These are phyloP conservation scores for Leptinotarsa texana DNA, from an alignment of 1,140 invertebrate species.

Conservation along the genomic window DNA sequence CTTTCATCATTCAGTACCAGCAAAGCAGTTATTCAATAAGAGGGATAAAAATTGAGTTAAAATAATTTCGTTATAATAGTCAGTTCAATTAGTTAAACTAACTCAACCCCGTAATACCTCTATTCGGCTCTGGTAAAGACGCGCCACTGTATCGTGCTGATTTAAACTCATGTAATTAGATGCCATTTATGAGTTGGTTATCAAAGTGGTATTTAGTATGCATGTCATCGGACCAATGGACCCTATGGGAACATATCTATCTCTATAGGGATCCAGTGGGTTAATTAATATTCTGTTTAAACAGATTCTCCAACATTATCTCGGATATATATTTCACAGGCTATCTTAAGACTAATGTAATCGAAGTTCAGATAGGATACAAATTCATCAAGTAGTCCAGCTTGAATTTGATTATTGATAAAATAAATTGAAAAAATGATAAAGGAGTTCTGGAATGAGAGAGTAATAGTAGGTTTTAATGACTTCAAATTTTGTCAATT, in stretches of 20 bases:
- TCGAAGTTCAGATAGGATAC: neutral
- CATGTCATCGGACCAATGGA: constrained; percentile 15
- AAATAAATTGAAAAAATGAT: no score
- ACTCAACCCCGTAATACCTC: no score
- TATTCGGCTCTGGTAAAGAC: no score
- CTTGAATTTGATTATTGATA: no score
- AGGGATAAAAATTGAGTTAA: no score
- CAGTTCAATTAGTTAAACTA: no score
- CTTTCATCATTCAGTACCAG: no score
- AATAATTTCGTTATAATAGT: no score
- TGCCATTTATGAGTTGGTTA: constrained; percentile 11
- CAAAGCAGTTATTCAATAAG: no score
- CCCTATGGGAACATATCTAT: constrained; percentile 11
- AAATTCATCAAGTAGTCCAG: neutral
- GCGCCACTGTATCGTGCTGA: neutral
- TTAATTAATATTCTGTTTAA: constrained; percentile 22
- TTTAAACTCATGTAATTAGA: constrained; percentile 14
- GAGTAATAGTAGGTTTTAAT: no score
- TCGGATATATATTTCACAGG: neutral
- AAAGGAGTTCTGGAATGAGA: no score
- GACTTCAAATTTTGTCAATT: no score
- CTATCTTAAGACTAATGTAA: neutral
- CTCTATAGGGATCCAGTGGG: constrained; percentile 3
- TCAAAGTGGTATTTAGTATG: constrained; percentile 14
- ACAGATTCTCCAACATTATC: constrained; percentile 9